Evolutionary conservation across 2,797 vertebrate genomes (phyloP), one percentile per base, ranked within the genome.

Genomic region (Myotis vivesi): DNA sequence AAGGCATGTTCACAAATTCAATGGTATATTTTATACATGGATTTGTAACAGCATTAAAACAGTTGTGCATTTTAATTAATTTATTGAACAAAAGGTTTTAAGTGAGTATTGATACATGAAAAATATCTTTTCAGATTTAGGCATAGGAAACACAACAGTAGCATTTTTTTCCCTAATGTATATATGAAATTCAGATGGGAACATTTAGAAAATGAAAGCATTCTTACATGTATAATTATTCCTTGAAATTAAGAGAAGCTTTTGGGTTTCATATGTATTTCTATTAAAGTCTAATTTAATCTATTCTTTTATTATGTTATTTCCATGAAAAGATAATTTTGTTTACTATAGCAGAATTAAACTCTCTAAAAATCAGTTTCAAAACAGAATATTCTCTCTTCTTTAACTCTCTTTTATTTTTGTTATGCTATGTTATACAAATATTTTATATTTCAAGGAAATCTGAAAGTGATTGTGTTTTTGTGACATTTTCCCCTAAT

Each of bases 261-360:
- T 68, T 10, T 79, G 25, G 7, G 6, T 57, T 23, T 81, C 38
- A 28, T 69, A 16, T 33, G 3, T 71, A 64, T 94, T 94, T 91
- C 8, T 19, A 76, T 68, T 17, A 66, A 79, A 92, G 25, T 5
- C 3, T 69, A 25, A 51, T 77, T 90, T 87, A 92, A 76, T 84
- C 13, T 87, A 87, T 17, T 46, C 6, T 22, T 72, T 79, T 75
- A 88, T 28, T 79, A 8, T 68, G 3, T 51, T 73, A 5, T 30
- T 94, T 94, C 16, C 68, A 68, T 72, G 44, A 87, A 76, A 93
- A 95, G 36, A n/a, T 20, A 69, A 55, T 86, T 92, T 68, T 92
- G 6, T 51, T 89, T 92, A 41, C 8, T 8, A 0, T 51, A 46
- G n/a, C 6, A 44, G 17, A 38, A 80, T 49, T 44, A 64, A 71